Conservation (phyloP, 2,888 invertebrate species). For the Phania funesta region DNA sequence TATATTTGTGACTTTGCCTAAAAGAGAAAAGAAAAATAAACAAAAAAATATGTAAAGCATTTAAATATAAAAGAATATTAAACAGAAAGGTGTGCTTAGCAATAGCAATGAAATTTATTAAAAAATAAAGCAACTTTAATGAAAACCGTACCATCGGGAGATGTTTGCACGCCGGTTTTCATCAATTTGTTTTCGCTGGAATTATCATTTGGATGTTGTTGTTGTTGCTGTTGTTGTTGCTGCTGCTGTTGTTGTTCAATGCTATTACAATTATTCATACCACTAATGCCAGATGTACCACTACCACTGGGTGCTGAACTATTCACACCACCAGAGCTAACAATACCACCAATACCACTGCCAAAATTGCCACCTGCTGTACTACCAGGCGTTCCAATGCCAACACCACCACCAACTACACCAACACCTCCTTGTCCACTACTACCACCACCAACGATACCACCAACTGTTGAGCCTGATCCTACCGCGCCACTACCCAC, state of each 20-base stretch:
- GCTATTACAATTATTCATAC: slow-evolving; percentile 67
- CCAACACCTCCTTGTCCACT: slow-evolving; percentile 47
- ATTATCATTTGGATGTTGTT: slow-evolving; percentile 79
- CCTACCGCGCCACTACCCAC: slow-evolving; percentile 71
- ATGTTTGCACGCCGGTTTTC: slow-evolving; percentile 95
- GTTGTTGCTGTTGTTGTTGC: slow-evolving; percentile 63
- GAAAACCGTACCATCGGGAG: slow-evolving; percentile 88
- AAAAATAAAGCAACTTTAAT: slow-evolving; percentile 41
- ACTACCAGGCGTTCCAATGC: slow-evolving; percentile 72
- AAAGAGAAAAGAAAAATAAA: slow-evolving; percentile 67
- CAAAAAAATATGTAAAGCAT: background rate
- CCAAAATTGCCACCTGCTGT: slow-evolving; percentile 73
- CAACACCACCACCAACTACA: slow-evolving; percentile 67
- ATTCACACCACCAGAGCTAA: slow-evolving; percentile 63
- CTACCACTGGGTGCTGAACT: slow-evolving; percentile 64
- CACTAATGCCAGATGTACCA: slow-evolving; percentile 61
- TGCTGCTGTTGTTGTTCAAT: slow-evolving; percentile 66
- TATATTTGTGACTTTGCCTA: slow-evolving; percentile 98
- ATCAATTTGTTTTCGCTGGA: slow-evolving; percentile 82
- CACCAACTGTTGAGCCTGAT: slow-evolving; percentile 72
- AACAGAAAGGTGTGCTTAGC: background rate
- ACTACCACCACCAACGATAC: slow-evolving; percentile 68
- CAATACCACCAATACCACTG: slow-evolving; percentile 67
- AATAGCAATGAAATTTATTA: slow-evolving; percentile 4
- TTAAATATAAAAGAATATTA: background rate